Base-by-base conservation (phyloP, 2,113 vertebrate species). In the Murina feae region DNA sequence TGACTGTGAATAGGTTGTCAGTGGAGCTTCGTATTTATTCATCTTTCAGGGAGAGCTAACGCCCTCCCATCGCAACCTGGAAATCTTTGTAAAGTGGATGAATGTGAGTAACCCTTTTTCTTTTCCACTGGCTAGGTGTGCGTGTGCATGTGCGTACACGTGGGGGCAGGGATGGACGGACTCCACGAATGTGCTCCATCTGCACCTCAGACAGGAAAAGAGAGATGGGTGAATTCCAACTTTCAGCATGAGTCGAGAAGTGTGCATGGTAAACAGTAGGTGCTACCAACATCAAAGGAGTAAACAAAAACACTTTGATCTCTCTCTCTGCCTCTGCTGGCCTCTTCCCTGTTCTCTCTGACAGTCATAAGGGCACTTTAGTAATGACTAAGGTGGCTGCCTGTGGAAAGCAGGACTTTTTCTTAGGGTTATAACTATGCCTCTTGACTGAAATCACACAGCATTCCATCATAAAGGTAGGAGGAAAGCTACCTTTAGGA, bases 81-180 rank as follows among this genome's bases (percentile, higher is more conserved):
- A 99, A 99, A 99, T 98, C 98, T 98, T 98, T 98, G 98, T 98
- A 99, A 97, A 99, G 98, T 99, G 98, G 98, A 98, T 98, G 97
- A 98, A 98, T 99, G 97, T 97, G 99, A 99, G 98, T 99, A 99
- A 99, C 99, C 96, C 97, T 96, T 98, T 99, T 99, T 99, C 99
- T 99, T 99, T 99, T 99, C 99, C 99, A 99, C 97, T 99, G 99
- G 99, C 99, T 98, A 98, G 98, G 97, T 98, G 97, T 98, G 98
- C 98, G 98, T 98, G 97, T 97, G 97, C 53, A 95, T 81, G 81
- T 98, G 91, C 86, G 98, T 92, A 96, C 98, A 98, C 96, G 99
- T 98, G 98, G 99, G 98, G 98, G 98, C 97, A 99, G 98, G 98
- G 98, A 98, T 98, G 95, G 96, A 97, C 98, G 98, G 98, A 98